Base-by-base conservation (phyloP, 1,140 invertebrate genomes). In the Neoseiulus cucumeris region DNA sequence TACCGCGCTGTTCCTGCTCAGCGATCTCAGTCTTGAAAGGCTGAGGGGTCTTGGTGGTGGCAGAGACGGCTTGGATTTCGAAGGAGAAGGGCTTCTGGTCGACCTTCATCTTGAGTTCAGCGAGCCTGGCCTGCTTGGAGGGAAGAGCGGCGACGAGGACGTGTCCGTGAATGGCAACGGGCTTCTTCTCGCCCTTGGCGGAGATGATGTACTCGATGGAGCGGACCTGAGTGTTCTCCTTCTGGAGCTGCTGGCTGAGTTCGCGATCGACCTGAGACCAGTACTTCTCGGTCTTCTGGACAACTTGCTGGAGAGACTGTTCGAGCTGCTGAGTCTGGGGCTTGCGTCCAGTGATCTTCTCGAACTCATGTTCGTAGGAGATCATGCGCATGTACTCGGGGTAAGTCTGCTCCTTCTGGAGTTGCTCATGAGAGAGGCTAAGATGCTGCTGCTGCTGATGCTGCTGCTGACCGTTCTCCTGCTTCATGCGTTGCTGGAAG, bases 261-360 rank as follows among this genome's bases (percentile, higher is more conserved):
- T 59, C 51, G 17, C 9, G 14, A 9, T 59, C 51, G 22, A 59
- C 22, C 22, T 59, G 51, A 20, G 51, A 59, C 51, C 51, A 59
- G 22, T 59, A 59, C 22, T 59, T 59, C 22, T 59, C 51, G 51
- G 51, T 1, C 51, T 59, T 1, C 22, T 59, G 25, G 9, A 9
- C 51, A 20, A 59, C 22, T 14, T 33, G 51, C 22, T 59, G 14
- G 33, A 25, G 14, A 9, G 22, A 25, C 51, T 59, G 17, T 33
- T 59, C 14, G 51, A 59, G 51, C 51, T 59, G 14, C 9, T 59
- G 25, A 9, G 51, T 59, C 22, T 59, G 2, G 22, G 51, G 51
- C 51, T 59, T 59, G 51, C 51, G 51, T 14, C 51, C 51, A 20
- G 51, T 59, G 51, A 59, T 59, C 51, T 59, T 59, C 51, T 59